phyloP scores from a whole-genome alignment of 2,888 invertebrate genomes.

The Eupithecia abbreviata region DNA sequence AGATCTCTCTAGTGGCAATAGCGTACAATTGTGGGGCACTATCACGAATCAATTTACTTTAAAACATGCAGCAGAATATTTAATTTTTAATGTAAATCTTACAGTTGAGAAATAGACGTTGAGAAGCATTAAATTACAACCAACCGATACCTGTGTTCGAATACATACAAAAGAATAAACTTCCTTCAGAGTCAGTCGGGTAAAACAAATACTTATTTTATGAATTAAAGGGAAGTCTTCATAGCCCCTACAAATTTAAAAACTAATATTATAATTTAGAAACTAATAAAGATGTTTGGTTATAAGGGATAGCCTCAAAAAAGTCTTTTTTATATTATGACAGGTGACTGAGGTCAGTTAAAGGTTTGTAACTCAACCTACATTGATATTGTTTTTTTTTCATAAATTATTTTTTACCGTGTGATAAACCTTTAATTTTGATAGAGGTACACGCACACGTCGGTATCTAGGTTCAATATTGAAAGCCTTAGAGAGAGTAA shows the following conservation, averaged over 20 bases:
- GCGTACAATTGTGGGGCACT: neutral
- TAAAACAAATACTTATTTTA: neutral
- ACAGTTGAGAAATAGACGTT: neutral
- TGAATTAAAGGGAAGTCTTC: neutral
- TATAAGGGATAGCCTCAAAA: neutral
- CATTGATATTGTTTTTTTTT: neutral
- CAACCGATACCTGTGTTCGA: too few species aligned
- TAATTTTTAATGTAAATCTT: neutral
- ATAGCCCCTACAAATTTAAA: neutral
- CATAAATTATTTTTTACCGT: neutral
- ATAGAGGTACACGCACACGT: neutral
- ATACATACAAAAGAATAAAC: too few species aligned
- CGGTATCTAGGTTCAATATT: neutral
- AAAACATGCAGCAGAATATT: neutral
- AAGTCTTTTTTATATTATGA: neutral
- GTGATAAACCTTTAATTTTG: neutral
- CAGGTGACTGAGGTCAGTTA: neutral
- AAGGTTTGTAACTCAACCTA: neutral
- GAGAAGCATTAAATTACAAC: neutral
- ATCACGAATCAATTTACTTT: neutral
- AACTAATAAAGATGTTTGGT: neutral
- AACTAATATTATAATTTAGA: too few species aligned
- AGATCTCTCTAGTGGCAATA: conserved; percentile 14
- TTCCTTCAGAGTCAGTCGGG: too few species aligned
- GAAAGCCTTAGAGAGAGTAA: neutral